Base-by-base conservation (phyloP, 1,140 invertebrate species). In the Saccostrea echinata region DNA sequence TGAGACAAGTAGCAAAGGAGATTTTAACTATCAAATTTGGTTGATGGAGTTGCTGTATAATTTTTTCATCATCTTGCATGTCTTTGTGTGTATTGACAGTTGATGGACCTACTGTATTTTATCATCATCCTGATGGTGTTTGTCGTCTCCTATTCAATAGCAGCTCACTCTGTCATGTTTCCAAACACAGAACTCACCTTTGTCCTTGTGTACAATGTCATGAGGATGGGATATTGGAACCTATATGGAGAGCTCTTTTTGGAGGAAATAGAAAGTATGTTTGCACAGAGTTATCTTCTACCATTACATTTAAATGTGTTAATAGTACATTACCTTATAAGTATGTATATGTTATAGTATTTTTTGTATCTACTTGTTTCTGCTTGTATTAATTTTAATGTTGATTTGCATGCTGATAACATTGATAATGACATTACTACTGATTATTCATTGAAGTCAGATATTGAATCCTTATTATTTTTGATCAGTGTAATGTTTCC, bases 41-140 rank as follows among this genome's bases (percentile, higher is more conserved):
- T 43, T 43, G 35, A 43, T 43, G 35, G 2, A 43, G 2, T 43
- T 43, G 2, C 6, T 43, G 35, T 6, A 43, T 43, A 2, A 43
- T 43, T 43, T 43, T 43, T 43, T 2, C 2, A 43, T 43, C 2
- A 43, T 2, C 16, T 30, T 80, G 30, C 18, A n/a, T n/a, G n/a
- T n/a, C n/a, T n/a, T n/a, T n/a, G n/a, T 30, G 12, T 86, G 9
- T 88, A 85, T 52, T 90, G 92, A 18, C 91, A 96, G 95, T 91
- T 95, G n/a, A 89, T 93, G 55, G 95, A 96, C 89, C 90, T 96
- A 85, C 89, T 94, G 84, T 95, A 94, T 80, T 96, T 96, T 90
- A 93, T 95, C 84, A 91, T 95, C 24, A 95, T 96, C n/a, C 90
- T 96, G 83, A 90, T 95, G 88, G 94, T 96, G 27, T 95, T 95